Evolutionary conservation across 2,888 invertebrate species (phyloP), one percentile per base, ranked within the genome.

Genomic region (Acanthococcus lagerstroemiae): DNA sequence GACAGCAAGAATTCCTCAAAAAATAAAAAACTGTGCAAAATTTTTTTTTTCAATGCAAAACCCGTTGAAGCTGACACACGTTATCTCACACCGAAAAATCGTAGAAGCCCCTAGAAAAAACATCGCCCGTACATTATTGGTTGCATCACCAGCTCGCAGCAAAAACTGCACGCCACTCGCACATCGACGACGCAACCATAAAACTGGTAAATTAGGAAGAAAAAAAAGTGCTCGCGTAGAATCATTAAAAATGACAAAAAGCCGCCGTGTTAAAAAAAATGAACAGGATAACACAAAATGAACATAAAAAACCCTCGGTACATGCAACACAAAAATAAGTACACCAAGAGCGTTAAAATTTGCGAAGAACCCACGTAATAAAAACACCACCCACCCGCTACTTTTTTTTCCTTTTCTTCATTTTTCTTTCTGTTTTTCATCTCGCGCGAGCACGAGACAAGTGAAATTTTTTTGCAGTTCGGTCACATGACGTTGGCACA

Each of bases 401-500:
- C 21, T 54, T 9, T 24, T 21, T 54, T 54, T 50, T 9, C 17
- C 12, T 37, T 37, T 15, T 9, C 12, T 37, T 37, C 7, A 37
- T 6, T 57, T 27, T 54, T 54, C 26, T 54, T 25, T 25, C 22
- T 19, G 5, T 22, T 25, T 9, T 54, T 24, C 24, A 25, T 50
- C n/a, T n/a, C 17, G 9, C 17, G 7, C 9, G 50, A 7, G 17
- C 9, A 50, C 22, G 15, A 54, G 15, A 61, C 52, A 37, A 63
- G 61, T 50, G 45, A 24, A 54, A 26, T 67, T 70, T 68, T 67
- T 70, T 68, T 67, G 70, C 70, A 68, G 67, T 60, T 66, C 68
- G 68, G 70, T 69, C 70, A 69, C 70, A 70, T 70, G 70, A 68
- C 69, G 52, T 17, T 44, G 57, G 63, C n/a, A 19, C 25, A 60